Base-by-base conservation (phyloP, 2,888 invertebrate species). In the Dyspetes luteomarginatus region DNA sequence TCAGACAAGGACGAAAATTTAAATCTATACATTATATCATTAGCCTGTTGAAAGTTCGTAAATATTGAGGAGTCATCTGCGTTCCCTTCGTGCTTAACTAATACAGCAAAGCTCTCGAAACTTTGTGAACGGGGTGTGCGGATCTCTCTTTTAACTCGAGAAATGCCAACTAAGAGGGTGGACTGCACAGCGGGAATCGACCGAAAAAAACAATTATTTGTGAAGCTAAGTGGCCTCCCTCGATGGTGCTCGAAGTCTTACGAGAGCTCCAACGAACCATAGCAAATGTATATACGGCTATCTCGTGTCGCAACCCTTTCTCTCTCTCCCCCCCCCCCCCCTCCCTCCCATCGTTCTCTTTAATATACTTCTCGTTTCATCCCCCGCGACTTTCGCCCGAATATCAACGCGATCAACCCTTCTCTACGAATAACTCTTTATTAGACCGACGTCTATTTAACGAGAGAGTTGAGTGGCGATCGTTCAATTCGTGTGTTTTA, bases 1-100 rank as follows among this genome's bases (percentile, higher is more conserved):
- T 74, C 65, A 4, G 52, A 45, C 43, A 55, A 52, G 4, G n/a
- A 26, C 24, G 55, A 55, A 41, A 26, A 48, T 17, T 15, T 19
- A 3, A 5, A 45, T 48, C 3, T 17, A 48, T 2, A 15, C 3
- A 15, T 5, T 58, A 26, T 3, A 28, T 64, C 28, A 48, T 48
- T 64, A 28, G 64, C 52, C 15, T 17, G 12, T 17, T 45, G 62
- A 72, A 82, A 85, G 77, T 81, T 82, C 82, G 79, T 72, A 82
- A 83, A 85, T 81, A 83, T 78, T 79, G 80, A 74, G 60, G 72
- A 55, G 12, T 74, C 75, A 24, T 55, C 55, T 43, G 52, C 12
- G 36, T 43, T 19, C n/a, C 26, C 15, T 17, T 41, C 30, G 15
- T 30, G 4, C 41, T 68, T 28, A 7, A 19, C 58, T 55, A 17